These are phyloP conservation scores for Tautogolabrus adspersus DNA, from an alignment of 2,113 vertebrate species.

Conservation along the genomic window DNA sequence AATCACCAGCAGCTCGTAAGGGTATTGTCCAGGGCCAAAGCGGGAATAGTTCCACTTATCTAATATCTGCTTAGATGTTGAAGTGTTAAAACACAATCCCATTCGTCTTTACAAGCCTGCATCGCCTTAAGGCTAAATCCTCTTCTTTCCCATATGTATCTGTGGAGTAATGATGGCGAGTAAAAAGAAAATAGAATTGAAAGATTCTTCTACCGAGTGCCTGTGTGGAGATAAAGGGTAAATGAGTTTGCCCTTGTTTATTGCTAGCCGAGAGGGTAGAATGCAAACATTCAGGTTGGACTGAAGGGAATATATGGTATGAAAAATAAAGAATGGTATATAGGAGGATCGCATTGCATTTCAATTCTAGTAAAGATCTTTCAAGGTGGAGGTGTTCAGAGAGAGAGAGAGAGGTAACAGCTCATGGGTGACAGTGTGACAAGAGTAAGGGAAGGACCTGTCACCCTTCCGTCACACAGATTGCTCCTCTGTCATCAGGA, in stretches of 20 bases:
- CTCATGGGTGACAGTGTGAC: constrained; percentile 69
- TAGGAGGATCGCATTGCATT: constrained; percentile 57
- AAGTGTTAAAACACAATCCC: constrained; percentile 65
- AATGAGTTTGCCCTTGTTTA: constrained; percentile 48
- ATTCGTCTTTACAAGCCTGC: constrained; percentile 66
- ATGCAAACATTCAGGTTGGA: constrained; percentile 1
- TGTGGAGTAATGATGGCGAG: constrained; percentile 48
- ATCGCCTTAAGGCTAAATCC: constrained; percentile 44
- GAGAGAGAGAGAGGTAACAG: constrained; percentile 42
- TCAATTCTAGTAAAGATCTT: constrained; percentile 34
- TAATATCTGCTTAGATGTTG: constrained; percentile 67
- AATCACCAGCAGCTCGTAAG: constrained; percentile 60
- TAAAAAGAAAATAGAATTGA: constrained; percentile 52
- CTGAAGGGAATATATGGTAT: constrained; percentile 3
- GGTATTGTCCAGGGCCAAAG: constrained; percentile 56
- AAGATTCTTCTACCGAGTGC: constrained; percentile 30
- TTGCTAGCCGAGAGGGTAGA: constrained; percentile 21
- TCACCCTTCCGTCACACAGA: constrained; percentile 54
- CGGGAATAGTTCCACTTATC: constrained; percentile 64
- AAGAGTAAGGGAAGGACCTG: constrained; percentile 52
- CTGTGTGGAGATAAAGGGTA: constrained; percentile 16
- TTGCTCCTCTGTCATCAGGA: constrained; percentile 47
- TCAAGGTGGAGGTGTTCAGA: constrained; percentile 55
- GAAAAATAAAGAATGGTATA: not conserved
- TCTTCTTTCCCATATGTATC: constrained; percentile 35